Conservation (phyloP, 2,888 invertebrate genomes). For the Schizotus pectinicornis region DNA sequence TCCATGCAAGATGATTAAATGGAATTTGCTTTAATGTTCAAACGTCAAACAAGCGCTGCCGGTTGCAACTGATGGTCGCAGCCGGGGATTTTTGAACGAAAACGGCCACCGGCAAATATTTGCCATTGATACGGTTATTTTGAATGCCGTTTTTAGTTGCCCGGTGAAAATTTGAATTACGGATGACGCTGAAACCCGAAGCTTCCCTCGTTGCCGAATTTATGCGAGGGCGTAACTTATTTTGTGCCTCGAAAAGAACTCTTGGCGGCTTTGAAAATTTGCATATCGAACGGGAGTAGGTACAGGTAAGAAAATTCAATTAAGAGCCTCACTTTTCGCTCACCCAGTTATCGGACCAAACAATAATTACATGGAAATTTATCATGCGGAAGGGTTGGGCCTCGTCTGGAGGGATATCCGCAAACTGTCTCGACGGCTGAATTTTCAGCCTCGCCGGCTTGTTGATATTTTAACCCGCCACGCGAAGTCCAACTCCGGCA, state of each 20-base stretch:
- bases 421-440: neutral
- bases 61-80: too few species aligned
- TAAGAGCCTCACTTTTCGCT: neutral
- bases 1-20: neutral
- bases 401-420: neutral
- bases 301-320: conserved; percentile 37
- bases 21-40: neutral
- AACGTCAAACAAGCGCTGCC: neutral
- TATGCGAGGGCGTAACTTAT: conserved; percentile 4
- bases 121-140: neutral
- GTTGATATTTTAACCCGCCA: too few species aligned
- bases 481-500: neutral
- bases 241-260: conserved; percentile 26
- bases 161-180: neutral
- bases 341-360: neutral
- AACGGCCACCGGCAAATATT: neutral
- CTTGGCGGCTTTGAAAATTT: conserved; percentile 32
- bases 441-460: neutral
- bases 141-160: neutral
- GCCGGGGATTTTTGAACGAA: neutral
- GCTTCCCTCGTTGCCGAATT: neutral
- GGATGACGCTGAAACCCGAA: neutral
- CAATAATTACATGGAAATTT: neutral
- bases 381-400: neutral
- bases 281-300: conserved; percentile 34